A percentile compares a stretch with the other conserved stretches of the same genome.
phyloP scores from a whole-genome alignment of 2,113 vertebrate genomes.

The Engraulis encrasicolus region DNA sequence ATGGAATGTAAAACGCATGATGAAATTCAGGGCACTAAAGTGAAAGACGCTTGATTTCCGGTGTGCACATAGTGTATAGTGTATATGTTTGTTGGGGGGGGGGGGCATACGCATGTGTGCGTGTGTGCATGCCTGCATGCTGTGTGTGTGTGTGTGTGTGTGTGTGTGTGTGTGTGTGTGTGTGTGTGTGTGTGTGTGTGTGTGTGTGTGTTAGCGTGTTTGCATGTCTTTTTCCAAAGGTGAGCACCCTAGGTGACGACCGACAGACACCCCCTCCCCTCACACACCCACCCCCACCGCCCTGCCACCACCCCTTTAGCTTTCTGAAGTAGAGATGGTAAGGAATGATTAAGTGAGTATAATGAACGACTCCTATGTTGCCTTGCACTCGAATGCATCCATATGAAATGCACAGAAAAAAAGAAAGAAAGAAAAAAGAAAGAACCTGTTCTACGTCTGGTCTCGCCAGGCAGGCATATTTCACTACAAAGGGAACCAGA shows the following conservation, averaged over 20 bases:
- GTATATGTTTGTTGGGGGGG: neutral
- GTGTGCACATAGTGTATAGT: no score
- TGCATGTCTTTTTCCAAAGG: constrained; percentile 71
- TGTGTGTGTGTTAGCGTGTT: constrained; percentile 48
- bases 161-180: constrained; percentile 30
- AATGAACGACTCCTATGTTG: constrained; percentile 9
- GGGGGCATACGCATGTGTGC: constrained; percentile 36
- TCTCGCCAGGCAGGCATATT: constrained; percentile 58
- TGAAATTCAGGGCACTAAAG: constrained; percentile 77
- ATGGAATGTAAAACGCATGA: constrained; percentile 78
- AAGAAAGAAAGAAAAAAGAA: no score
- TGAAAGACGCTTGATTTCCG: constrained; percentile 65
- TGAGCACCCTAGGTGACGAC: constrained; percentile 74
- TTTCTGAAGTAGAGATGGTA: constrained; percentile 66
- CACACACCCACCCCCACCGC: no score
- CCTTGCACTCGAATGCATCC: constrained; percentile 8
- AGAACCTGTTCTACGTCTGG: constrained; percentile 60
- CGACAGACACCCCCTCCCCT: constrained; percentile 58
- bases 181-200: constrained; percentile 48
- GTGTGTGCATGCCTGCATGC: constrained; percentile 51
- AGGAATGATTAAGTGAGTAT: constrained; percentile 59
- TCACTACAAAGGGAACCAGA: constrained; percentile 56
- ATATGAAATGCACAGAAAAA: constrained; percentile 16
- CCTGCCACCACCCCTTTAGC: constrained; percentile 51
- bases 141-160: constrained; percentile 18